These are phyloP conservation scores for Medauroidea extradentata DNA, from an alignment of 1,140 invertebrate species.

Conservation along the genomic window DNA sequence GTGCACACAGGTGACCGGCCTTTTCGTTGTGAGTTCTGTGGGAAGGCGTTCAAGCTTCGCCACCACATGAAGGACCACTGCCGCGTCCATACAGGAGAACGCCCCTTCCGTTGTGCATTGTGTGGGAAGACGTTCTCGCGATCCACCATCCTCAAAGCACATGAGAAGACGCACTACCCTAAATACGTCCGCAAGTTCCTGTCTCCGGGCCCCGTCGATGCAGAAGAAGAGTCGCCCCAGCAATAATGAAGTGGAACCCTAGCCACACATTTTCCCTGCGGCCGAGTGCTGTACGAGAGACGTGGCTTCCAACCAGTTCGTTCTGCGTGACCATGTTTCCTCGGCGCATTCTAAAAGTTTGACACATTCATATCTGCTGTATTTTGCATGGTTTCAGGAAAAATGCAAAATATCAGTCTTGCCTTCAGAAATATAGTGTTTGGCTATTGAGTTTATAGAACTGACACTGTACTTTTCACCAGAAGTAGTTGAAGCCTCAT, in stretches of 20 bases:
- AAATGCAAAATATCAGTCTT: no score
- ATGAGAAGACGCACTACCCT: conserved; percentile 88
- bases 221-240: conserved; percentile 52
- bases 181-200: conserved; percentile 83
- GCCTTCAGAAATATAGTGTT: no score
- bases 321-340: no score
- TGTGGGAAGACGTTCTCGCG: conserved; percentile 88
- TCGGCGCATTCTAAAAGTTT: no score
- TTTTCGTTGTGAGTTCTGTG: conserved; percentile 88
- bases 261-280: no score
- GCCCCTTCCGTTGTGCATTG: conserved; percentile 80
- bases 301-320: no score
- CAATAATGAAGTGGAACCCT: conserved; percentile 40
- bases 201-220: conserved; percentile 76
- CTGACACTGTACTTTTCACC: no score
- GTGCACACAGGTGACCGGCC: conserved; percentile 84
- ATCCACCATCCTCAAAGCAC: conserved; percentile 83
- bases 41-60: conserved; percentile 82
- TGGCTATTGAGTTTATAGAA: no score
- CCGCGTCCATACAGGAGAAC: conserved; percentile 83
- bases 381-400: no score
- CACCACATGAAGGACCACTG: conserved; percentile 93
- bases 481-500: no score
- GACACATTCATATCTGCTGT: no score
- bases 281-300: no score